phyloP scores from a whole-genome alignment of 1,140 invertebrate genomes.

The Lordiphosa mommai region DNA sequence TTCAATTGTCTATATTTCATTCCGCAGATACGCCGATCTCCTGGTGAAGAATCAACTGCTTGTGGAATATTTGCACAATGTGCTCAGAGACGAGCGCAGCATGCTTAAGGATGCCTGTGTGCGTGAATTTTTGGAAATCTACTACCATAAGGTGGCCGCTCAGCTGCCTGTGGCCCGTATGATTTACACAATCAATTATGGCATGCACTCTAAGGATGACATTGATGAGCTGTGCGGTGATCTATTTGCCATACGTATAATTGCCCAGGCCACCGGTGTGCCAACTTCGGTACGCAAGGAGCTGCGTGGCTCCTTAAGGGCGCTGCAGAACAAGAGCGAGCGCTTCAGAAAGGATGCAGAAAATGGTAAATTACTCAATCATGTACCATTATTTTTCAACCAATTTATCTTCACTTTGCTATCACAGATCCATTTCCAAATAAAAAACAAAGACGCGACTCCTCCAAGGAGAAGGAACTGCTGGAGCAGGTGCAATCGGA shows the following conservation, averaged over 20 bases:
- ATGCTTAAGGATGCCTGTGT: slow-evolving; percentile 75
- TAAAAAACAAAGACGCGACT: slow-evolving; percentile 61
- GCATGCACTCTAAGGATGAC: slow-evolving; percentile 78
- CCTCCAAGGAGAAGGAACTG: slow-evolving; percentile 29
- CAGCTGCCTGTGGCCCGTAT: slow-evolving; percentile 72
- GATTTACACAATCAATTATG: slow-evolving; percentile 76
- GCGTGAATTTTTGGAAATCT: slow-evolving; percentile 74
- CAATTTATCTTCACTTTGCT: neutral
- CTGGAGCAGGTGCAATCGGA: slow-evolving; percentile 7
- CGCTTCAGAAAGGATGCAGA: slow-evolving; percentile 54
- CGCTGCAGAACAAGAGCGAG: slow-evolving; percentile 65
- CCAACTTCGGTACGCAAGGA: slow-evolving; percentile 72
- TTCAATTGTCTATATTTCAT: neutral
- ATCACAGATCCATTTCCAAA: slow-evolving; percentile 55
- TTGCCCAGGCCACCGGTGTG: slow-evolving; percentile 73
- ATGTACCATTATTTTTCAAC: neutral
- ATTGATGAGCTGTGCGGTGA: slow-evolving; percentile 78
- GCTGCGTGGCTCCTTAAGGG: slow-evolving; percentile 65
- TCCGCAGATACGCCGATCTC: slow-evolving; percentile 66
- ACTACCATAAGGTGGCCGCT: slow-evolving; percentile 71
- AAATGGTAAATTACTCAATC: neutral
- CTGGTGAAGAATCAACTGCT: slow-evolving; percentile 66
- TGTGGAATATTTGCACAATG: slow-evolving; percentile 74
- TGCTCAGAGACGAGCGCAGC: slow-evolving; percentile 65
- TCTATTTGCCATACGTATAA: slow-evolving; percentile 75